phyloP scores from a whole-genome alignment of 2,888 invertebrate genomes.

The Marronus borbonicus region DNA sequence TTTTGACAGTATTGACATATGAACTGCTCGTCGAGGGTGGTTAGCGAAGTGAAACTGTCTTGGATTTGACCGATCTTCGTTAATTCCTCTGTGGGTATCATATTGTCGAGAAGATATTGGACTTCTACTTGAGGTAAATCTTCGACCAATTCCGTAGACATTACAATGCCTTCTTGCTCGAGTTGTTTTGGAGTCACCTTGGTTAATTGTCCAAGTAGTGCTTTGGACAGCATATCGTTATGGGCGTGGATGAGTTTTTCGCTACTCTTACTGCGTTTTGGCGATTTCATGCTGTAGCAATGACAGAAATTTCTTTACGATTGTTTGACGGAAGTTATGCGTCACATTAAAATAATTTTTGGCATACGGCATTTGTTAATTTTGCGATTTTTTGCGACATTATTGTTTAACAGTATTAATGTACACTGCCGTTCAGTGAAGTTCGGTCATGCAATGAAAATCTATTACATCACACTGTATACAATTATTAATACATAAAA shows the following conservation, averaged over 20 bases:
- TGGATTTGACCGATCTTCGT: slow-evolving; percentile 37
- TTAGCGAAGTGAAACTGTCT: slow-evolving; percentile 26
- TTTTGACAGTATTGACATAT: slow-evolving; percentile 41
- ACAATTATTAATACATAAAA: too few relatives aligned
- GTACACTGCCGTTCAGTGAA: too few relatives aligned
- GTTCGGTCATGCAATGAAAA: too few relatives aligned
- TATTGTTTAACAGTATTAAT: too few relatives aligned
- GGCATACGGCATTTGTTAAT: too few relatives aligned
- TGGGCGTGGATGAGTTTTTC: neutral
- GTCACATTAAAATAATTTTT: neutral
- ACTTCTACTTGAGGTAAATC: slow-evolving; percentile 39
- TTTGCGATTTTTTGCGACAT: too few relatives aligned
- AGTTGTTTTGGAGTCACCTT: slow-evolving; percentile 39
- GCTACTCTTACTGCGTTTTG: neutral
- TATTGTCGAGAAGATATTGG: slow-evolving; percentile 45
- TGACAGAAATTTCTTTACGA: slow-evolving; percentile 14
- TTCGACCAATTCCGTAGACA: slow-evolving; percentile 29
- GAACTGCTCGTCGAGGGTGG: slow-evolving; percentile 5
- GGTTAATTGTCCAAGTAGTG: slow-evolving; percentile 23
- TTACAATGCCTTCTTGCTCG: slow-evolving; percentile 41
- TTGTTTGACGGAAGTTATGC: neutral
- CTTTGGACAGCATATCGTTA: slow-evolving; percentile 26
- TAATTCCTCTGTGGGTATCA: slow-evolving; percentile 40
- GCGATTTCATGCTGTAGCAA: neutral
- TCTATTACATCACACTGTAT: too few relatives aligned